Base-by-base conservation (phyloP, 2,888 invertebrate genomes). In the Drosophila ezoana region DNA sequence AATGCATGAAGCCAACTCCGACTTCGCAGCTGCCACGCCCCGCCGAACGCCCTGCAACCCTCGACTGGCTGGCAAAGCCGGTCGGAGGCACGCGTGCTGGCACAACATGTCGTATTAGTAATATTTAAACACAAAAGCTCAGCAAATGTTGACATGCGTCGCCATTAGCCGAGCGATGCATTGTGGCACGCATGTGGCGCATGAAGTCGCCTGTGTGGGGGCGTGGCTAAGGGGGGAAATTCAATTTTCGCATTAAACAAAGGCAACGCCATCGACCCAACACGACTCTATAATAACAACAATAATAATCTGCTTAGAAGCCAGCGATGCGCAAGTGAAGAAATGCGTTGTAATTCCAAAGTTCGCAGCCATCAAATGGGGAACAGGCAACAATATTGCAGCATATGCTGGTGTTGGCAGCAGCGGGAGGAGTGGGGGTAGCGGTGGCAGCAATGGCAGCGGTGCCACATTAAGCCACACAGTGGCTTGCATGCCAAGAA, bases 51-150 rank as follows among this genome's bases (percentile, higher is more conserved):
- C 16, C 8, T 2, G 52, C 52, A 32, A 32, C 52, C 52, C 52
- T 52, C 41, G 2, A 28, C 10, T n/a, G 14, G 35, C n/a, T 23
- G 54, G 13, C n/a, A 51, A 66, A 71, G 76, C 71, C 35, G 57
- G 51, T 38, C 20, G 53, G 37, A 66, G 87, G 63, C 86, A 82
- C 79, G 88, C 87, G 87, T 79, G 88, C 81, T 87, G 68, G 69
- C 68, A 79, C 81, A 65, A 80, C 87, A 89, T 85, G 84, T 89
- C 84, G 84, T 87, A 87, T 89, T 83, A 89, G 84, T 85, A 87
- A 89, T 89, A 87, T 87, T 87, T 81, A 85, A 89, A 87, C 89
- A 87, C 87, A 84, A 85, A 89, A 78, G 89, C 88, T 85, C 80
- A 73, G 83, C 86, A 85, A 83, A 84, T 80, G 87, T 80, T 89